phyloP scores from a whole-genome alignment of 2,113 vertebrate genomes.

The Calidris pygmaea region DNA sequence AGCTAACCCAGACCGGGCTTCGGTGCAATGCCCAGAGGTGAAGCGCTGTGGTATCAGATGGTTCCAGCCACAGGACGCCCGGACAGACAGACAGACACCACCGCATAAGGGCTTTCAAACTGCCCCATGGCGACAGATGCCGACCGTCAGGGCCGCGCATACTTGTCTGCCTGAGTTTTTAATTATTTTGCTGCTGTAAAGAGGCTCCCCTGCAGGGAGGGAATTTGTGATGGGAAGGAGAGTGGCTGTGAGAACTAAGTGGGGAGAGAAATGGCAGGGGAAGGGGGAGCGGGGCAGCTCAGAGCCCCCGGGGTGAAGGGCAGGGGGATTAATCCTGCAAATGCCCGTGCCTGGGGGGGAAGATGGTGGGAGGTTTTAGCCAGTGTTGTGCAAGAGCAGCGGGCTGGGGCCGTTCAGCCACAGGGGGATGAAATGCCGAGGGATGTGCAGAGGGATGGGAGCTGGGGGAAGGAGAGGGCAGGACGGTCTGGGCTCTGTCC shows the following conservation, averaged over 20 bases:
- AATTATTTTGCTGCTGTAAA: neutral
- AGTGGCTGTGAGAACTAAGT: neutral
- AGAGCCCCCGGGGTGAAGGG: rapidly evolving
- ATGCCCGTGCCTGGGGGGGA: rapidly evolving
- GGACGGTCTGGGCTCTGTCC: neutral
- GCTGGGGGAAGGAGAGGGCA: neutral
- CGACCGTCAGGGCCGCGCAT: rapidly evolving
- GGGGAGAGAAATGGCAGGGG: neutral
- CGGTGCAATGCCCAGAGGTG: neutral
- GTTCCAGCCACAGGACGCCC: neutral
- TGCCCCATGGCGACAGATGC: neutral
- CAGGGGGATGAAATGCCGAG: neutral
- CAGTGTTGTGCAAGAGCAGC: neutral
- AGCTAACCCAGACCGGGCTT: neutral
- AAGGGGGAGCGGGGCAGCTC: neutral
- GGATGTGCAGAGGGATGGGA: neutral
- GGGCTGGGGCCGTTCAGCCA: neutral
- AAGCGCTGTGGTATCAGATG: neutral
- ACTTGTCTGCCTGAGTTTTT: neutral
- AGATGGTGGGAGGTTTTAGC: rapidly evolving
- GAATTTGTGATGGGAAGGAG: neutral
- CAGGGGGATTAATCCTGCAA: neutral
- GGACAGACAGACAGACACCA: neutral
- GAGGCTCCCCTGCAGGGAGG: neutral
- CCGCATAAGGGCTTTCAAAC: neutral